A percentile compares a stretch with the other conserved stretches of the same genome.
phyloP scores from a whole-genome alignment of 1,140 invertebrate genomes.

The Brachystomella parvula region DNA sequence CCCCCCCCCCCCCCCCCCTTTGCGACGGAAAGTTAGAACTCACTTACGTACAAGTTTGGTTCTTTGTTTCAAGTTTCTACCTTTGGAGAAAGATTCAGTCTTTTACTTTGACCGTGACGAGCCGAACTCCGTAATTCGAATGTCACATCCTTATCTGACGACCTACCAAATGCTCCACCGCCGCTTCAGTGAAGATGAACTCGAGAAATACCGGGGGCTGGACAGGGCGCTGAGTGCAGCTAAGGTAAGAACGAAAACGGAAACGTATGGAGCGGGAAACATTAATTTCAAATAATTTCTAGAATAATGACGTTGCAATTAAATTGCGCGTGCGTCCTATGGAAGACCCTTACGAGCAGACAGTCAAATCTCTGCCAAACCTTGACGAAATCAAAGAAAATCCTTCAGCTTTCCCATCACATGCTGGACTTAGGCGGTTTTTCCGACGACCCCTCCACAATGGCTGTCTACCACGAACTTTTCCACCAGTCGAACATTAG shows the following conservation, averaged over 20 bases:
- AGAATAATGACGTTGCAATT: conserved; percentile 8
- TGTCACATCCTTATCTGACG: conserved; percentile 16
- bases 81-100: not conserved
- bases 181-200: conserved; percentile 14
- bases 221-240: not conserved
- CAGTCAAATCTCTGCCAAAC: not conserved
- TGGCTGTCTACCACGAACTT: conserved; percentile 14
- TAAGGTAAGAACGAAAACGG: not conserved
- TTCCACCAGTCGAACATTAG: conserved; percentile 9
- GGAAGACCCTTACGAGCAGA: conserved; percentile 19
- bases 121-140: conserved; percentile 10
- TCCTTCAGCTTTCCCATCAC: not conserved
- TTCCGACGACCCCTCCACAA: conserved; percentile 16
- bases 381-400: not conserved
- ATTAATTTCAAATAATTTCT: not conserved
- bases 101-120: conserved; percentile 12
- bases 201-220: not conserved
- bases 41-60: no score
- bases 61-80: conserved; percentile 7
- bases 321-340: conserved; percentile 6
- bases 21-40: not conserved
- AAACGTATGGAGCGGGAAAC: not conserved
- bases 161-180: not conserved
- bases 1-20: no score
- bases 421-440: conserved; percentile 4